phyloP scores from a whole-genome alignment of 2,888 invertebrate genomes.

The Leptopilina drosophilae region DNA sequence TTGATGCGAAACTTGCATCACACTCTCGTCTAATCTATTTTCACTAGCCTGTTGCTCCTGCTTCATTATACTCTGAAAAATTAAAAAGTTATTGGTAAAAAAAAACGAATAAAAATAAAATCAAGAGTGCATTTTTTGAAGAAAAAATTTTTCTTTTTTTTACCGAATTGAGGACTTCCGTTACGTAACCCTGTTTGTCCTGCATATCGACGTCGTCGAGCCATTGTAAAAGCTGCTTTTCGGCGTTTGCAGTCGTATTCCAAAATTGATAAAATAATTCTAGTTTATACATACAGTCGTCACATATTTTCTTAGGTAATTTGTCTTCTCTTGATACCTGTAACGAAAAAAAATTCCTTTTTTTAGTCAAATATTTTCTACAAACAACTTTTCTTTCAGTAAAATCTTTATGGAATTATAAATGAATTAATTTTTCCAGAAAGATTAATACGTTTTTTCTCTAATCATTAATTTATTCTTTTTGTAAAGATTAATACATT shows the following conservation, averaged over 20 bases:
- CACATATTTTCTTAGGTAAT: constrained; percentile 85
- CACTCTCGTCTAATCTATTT: constrained; percentile 72
- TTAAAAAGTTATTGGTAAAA: constrained; percentile 7
- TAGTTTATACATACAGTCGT: constrained; percentile 84
- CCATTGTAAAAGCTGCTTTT: constrained; percentile 80
- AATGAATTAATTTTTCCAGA: no score
- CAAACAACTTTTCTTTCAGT: no score
- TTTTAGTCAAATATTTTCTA: neutral
- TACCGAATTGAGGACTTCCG: constrained; percentile 70
- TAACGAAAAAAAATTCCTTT: constrained; percentile 58
- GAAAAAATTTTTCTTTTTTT: constrained; percentile 38
- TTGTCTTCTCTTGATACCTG: constrained; percentile 84
- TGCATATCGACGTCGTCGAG: constrained; percentile 71
- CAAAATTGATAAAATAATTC: constrained; percentile 86
- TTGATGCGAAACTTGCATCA: constrained; percentile 71
- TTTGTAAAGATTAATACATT: neutral
- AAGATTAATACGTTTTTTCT: neutral
- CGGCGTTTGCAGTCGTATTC: constrained; percentile 83
- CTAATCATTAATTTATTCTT: neutral
- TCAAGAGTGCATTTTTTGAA: neutral
- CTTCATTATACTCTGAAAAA: constrained; percentile 70
- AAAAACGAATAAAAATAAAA: no score
- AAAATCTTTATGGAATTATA: no score
- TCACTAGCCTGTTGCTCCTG: constrained; percentile 69
- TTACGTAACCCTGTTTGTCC: constrained; percentile 71